phyloP scores from a whole-genome alignment of 2,888 invertebrate species.

The Brassicogethes aeneus region DNA sequence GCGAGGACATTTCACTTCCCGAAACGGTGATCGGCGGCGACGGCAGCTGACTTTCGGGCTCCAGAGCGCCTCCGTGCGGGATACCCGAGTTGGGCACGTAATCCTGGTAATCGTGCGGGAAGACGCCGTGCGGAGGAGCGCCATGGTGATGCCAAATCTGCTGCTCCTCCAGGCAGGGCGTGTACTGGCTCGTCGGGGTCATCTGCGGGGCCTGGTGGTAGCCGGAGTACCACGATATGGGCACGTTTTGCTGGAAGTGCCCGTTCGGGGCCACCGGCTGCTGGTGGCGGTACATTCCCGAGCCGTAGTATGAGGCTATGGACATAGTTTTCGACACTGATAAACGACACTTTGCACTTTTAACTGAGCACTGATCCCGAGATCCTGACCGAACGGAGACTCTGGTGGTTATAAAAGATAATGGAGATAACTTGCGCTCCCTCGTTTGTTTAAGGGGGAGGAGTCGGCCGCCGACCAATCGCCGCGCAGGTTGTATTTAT shows the following conservation, averaged over 20 bases:
- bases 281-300: conserved; percentile 49
- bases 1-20: conserved; percentile 54
- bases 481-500: no score
- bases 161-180: conserved; percentile 37
- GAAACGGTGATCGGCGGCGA: conserved; percentile 52
- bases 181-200: conserved; percentile 19
- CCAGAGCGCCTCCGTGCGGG: conserved; percentile 42
- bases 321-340: background rate
- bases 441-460: no score
- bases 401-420: no score
- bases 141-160: conserved; percentile 38
- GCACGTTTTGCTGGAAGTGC: conserved; percentile 35
- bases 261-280: conserved; percentile 42
- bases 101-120: conserved; percentile 42
- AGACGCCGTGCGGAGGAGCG: conserved; percentile 36
- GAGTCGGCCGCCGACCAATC: no score
- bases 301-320: conserved; percentile 68
- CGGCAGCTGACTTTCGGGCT: conserved; percentile 37
- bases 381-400: conserved; percentile 6
- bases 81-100: conserved; percentile 25
- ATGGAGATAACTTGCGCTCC: no score
- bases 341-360: conserved; percentile 1
- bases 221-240: conserved; percentile 42
- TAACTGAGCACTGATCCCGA: background rate
- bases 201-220: conserved; percentile 39